A percentile compares a stretch with the other conserved stretches of the same genome.
Conservation (phyloP, 2,888 invertebrate species). For the Psylliodes chrysocephalus region DNA sequence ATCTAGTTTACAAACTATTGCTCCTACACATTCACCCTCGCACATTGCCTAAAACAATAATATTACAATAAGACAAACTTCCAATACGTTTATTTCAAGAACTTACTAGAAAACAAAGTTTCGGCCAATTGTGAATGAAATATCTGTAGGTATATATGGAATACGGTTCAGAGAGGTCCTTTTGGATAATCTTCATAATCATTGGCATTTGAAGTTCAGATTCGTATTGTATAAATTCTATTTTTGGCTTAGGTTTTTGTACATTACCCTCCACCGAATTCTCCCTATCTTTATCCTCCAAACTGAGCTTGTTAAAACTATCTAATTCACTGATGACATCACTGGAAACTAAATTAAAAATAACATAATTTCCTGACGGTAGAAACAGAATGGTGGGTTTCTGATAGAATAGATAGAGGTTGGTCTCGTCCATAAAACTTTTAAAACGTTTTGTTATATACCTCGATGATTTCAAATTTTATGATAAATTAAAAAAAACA, state of each 20-base stretch:
- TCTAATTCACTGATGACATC: slow-evolving; percentile 23
- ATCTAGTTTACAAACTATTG: slow-evolving; percentile 98
- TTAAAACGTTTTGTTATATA: no score
- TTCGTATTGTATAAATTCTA: slow-evolving; percentile 82
- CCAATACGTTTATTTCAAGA: no score
- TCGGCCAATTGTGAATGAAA: slow-evolving; percentile 99
- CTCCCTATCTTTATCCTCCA: slow-evolving; percentile 20
- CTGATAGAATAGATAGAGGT: no score
- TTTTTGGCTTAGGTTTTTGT: slow-evolving; percentile 43
- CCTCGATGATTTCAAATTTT: no score
- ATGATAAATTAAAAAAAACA: no score
- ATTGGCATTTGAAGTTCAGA: slow-evolving; percentile 98
- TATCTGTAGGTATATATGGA: slow-evolving; percentile 99
- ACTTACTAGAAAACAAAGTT: slow-evolving; percentile 93
- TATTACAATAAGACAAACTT: no score
- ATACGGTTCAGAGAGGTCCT: slow-evolving; percentile 99
- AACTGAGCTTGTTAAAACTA: slow-evolving; percentile 31
- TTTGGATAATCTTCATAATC: slow-evolving; percentile 98
- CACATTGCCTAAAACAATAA: slow-evolving; percentile 78
- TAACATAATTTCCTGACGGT: not conserved
- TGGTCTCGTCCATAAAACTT: no score
- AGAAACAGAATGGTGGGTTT: no score
- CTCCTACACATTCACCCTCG: slow-evolving; percentile 90
- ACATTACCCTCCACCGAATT: not conserved
- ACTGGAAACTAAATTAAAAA: slow-evolving; percentile 18